A percentile compares a stretch with the other conserved stretches of the same genome.
phyloP scores from a whole-genome alignment of 2,113 vertebrate genomes.

The Zosterops borbonicus region DNA sequence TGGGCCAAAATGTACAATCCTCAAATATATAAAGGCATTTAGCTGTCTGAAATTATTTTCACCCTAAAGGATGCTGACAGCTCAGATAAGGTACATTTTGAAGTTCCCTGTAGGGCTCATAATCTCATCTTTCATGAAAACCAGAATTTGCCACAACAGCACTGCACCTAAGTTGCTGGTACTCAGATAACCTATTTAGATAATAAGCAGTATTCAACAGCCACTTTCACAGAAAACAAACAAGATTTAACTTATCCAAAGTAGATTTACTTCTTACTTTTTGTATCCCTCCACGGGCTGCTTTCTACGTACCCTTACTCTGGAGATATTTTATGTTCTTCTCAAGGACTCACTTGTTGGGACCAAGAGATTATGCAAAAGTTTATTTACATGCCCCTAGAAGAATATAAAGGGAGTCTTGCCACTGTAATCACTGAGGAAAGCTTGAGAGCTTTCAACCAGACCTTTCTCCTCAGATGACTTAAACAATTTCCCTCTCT shows the following conservation, averaged over 20 bases:
- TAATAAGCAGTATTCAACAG: not conserved
- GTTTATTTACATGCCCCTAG: not conserved
- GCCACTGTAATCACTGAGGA: not conserved
- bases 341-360: not conserved
- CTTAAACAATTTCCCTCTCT: fast-evolving
- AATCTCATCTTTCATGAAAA: not conserved
- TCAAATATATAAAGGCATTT: not conserved
- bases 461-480: not conserved
- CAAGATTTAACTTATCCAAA: not conserved
- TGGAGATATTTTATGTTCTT: not conserved
- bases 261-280: not conserved
- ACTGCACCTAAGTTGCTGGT: not conserved
- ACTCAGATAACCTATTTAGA: not conserved
- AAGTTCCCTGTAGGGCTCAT: not conserved
- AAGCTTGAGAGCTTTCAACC: not conserved
- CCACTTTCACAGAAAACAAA: not conserved
- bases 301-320: not conserved
- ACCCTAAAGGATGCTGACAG: not conserved
- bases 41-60: not conserved
- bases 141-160: not conserved
- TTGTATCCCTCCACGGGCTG: fast-evolving
- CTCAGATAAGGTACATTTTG: not conserved
- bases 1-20: not conserved
- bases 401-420: not conserved
- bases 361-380: not conserved